phyloP scores from a whole-genome alignment of 2,888 invertebrate genomes.

The Hirtodrosophila alboralis region DNA sequence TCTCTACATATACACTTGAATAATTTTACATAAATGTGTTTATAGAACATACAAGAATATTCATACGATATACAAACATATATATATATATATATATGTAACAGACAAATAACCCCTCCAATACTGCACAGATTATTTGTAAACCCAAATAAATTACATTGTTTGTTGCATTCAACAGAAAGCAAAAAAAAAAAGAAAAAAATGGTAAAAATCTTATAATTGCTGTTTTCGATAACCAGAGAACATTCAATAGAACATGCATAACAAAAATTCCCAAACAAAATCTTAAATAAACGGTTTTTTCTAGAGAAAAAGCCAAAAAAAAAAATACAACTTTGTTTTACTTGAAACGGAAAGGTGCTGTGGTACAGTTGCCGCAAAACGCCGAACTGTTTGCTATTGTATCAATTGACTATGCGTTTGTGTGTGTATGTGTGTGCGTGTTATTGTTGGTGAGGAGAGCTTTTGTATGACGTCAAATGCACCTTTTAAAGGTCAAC shows the following conservation, averaged over 20 bases:
- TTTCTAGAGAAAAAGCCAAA: slow-evolving; percentile 69
- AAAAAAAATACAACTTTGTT: slow-evolving; percentile 44
- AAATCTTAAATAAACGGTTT: slow-evolving; percentile 64
- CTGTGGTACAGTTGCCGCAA: slow-evolving; percentile 47
- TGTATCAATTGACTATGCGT: slow-evolving; percentile 4
- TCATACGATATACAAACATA: slow-evolving; percentile 26
- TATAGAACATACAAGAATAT: slow-evolving; percentile 38
- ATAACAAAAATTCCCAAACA: slow-evolving; percentile 23
- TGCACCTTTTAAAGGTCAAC: slow-evolving; percentile 27
- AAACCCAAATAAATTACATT: slow-evolving; percentile 24
- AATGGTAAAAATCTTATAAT: too few relatives aligned
- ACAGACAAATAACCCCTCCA: slow-evolving; percentile 46
- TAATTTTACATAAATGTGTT: slow-evolving; percentile 37
- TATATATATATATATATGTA: neutral
- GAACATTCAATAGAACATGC: slow-evolving; percentile 36
- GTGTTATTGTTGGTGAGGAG: slow-evolving; percentile 10
- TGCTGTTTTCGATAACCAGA: slow-evolving; percentile 31
- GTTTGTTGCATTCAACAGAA: slow-evolving; percentile 49
- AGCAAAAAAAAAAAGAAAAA: slow-evolving; percentile 11
- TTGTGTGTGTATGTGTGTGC: neutral
- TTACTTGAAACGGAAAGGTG: slow-evolving; percentile 3
- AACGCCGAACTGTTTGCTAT: slow-evolving; percentile 29
- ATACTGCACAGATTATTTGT: slow-evolving; percentile 25
- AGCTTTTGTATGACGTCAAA: slow-evolving; percentile 17
- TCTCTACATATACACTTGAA: slow-evolving; percentile 31